Conservation (phyloP, 2,113 vertebrate genomes). For the Ceyx margarethae region DNA sequence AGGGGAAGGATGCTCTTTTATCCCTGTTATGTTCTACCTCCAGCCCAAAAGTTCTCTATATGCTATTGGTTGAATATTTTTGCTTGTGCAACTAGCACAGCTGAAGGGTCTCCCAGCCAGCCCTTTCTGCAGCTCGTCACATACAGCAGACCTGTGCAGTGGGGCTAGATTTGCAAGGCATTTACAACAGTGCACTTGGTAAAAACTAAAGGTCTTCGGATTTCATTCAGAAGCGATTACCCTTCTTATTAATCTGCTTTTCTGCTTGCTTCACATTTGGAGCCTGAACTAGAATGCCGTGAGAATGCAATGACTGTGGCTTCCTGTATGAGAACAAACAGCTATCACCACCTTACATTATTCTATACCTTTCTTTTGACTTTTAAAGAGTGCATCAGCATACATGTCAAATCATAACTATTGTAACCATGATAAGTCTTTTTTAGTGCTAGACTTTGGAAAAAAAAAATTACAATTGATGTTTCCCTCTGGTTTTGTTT, state of each 20-base stretch:
- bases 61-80: neutral
- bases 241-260: neutral
- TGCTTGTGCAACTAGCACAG: neutral
- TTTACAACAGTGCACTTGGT: neutral
- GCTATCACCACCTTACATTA: neutral
- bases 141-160: neutral
- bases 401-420: neutral
- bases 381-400: slow-evolving; percentile 22
- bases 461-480: neutral
- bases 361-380: neutral
- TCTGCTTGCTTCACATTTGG: neutral
- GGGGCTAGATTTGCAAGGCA: neutral
- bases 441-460: neutral
- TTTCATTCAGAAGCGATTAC: neutral
- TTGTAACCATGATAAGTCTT: neutral
- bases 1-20: neutral
- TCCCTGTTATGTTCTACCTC: neutral
- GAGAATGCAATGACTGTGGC: neutral
- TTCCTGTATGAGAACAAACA: neutral
- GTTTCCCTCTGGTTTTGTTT: neutral
- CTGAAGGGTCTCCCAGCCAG: neutral
- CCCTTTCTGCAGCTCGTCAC: neutral
- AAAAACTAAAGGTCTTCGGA: neutral
- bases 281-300: neutral
- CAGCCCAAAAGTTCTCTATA: neutral